A percentile compares a stretch with the other conserved stretches of the same genome.
phyloP scores from a whole-genome alignment of 2,888 invertebrate species.

The Amphipoea oculea region DNA sequence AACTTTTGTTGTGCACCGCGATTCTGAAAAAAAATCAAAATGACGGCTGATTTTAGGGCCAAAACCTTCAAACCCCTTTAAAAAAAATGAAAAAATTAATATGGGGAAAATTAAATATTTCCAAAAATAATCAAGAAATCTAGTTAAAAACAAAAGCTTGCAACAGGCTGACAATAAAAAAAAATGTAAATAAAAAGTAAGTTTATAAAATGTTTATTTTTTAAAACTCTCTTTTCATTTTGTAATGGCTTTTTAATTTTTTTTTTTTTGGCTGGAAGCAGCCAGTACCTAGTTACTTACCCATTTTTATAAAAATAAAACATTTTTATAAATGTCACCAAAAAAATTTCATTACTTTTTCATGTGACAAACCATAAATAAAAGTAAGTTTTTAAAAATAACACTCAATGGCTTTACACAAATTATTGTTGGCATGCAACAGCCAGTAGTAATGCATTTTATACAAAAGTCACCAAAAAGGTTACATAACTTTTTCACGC shows the following conservation, averaged over 20 bases:
- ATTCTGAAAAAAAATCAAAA: too few species aligned
- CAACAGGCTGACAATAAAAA: too few species aligned
- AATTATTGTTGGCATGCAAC: not conserved
- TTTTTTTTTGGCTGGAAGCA: not conserved
- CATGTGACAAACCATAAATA: not conserved
- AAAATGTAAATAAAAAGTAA: not conserved
- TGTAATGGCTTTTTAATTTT: not conserved
- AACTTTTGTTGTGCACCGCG: too few species aligned
- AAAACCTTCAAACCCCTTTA: too few species aligned
- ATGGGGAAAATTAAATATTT: not conserved
- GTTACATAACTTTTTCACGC: not conserved
- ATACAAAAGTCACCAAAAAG: not conserved
- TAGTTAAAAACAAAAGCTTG: not conserved
- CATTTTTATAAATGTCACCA: not conserved
- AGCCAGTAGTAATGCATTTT: not conserved
- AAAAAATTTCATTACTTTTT: not conserved
- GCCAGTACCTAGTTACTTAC: too few species aligned
- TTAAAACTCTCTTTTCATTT: too few species aligned
- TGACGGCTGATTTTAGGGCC: too few species aligned
- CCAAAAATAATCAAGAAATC: not conserved
- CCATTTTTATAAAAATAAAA: not conserved
- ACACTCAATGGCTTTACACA: not conserved
- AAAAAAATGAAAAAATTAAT: too few species aligned
- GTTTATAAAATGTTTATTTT: too few species aligned
- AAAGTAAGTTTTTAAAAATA: not conserved